Percentiles rank a stretch among this genome's conserved stretches.
phyloP scores from a whole-genome alignment of 2,888 invertebrate genomes.

The Coremacera marginata region DNA sequence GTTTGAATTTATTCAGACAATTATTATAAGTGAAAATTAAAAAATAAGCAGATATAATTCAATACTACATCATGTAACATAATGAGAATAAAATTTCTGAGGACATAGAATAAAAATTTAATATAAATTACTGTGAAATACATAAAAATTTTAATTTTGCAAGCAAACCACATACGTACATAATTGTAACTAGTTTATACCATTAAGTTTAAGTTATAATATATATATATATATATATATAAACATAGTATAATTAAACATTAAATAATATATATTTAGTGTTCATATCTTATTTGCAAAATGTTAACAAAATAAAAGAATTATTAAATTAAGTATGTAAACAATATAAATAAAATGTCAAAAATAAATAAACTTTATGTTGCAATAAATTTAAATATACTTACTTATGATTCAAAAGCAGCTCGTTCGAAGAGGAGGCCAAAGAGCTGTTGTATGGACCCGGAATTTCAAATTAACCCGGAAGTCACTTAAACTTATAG shows the following conservation, averaged over 20 bases:
- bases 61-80: too few relatives aligned
- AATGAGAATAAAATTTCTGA: background rate
- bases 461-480: too few relatives aligned
- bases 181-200: background rate
- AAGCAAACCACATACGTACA: background rate
- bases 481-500: too few relatives aligned
- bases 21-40: too few relatives aligned
- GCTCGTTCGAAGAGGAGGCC: too few relatives aligned
- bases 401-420: too few relatives aligned
- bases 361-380: slow-evolving; percentile 34
- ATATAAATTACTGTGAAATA: slow-evolving; percentile 1
- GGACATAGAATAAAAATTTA: slow-evolving; percentile 29
- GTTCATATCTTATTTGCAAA: slow-evolving; percentile 27
- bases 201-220: background rate
- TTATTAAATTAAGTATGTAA: slow-evolving; percentile 3
- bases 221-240: background rate
- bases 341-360: slow-evolving; percentile 1
- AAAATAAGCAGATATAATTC: too few relatives aligned
- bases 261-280: slow-evolving; percentile 6
- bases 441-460: too few relatives aligned
- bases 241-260: background rate
- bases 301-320: slow-evolving; percentile 14
- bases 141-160: background rate
- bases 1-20: too few relatives aligned
- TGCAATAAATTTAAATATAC: slow-evolving; percentile 26